Conservation (phyloP, 2,888 invertebrate species). For the Dryobota labecula region DNA sequence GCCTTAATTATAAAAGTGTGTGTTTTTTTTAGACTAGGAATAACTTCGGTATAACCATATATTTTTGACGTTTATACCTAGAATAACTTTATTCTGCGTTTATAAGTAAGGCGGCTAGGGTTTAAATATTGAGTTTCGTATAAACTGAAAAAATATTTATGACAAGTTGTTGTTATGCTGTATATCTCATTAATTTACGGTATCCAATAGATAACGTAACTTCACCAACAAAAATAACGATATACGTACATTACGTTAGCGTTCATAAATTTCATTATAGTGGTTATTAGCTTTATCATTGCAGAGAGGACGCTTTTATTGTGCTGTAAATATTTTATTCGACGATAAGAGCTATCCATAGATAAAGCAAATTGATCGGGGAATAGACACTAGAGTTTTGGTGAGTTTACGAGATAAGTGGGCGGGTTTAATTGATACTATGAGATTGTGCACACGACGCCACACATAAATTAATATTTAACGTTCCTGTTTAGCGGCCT, state of each 20-base stretch:
- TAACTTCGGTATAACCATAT: too few relatives aligned
- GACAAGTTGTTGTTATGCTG: background rate
- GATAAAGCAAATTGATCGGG: slow-evolving; percentile 89
- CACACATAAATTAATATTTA: slow-evolving; percentile 84
- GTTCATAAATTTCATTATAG: slow-evolving; percentile 80
- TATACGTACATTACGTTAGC: slow-evolving; percentile 65
- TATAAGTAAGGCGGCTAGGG: too few relatives aligned
- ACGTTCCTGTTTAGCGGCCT: slow-evolving; percentile 76
- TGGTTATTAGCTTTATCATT: slow-evolving; percentile 86
- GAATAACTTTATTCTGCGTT: too few relatives aligned
- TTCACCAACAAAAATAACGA: slow-evolving; percentile 54
- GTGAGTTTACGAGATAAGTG: slow-evolving; percentile 83
- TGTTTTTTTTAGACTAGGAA: too few relatives aligned
- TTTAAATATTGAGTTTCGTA: too few relatives aligned
- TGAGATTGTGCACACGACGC: slow-evolving; percentile 83
- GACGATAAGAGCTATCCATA: slow-evolving; percentile 82
- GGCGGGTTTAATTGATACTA: slow-evolving; percentile 85
- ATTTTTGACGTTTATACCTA: too few relatives aligned
- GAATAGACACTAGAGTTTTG: slow-evolving; percentile 77
- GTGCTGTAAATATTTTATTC: slow-evolving; percentile 89
- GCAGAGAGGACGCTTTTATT: slow-evolving; percentile 84
- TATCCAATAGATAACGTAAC: slow-evolving; percentile 30
- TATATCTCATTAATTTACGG: slow-evolving; percentile 18
- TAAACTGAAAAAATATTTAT: background rate
- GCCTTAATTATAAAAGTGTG: too few relatives aligned